Evolutionary conservation across 2,113 vertebrate species (phyloP), one percentile per base, ranked within the genome.

Genomic region (Neolamprologus brichardi): DNA sequence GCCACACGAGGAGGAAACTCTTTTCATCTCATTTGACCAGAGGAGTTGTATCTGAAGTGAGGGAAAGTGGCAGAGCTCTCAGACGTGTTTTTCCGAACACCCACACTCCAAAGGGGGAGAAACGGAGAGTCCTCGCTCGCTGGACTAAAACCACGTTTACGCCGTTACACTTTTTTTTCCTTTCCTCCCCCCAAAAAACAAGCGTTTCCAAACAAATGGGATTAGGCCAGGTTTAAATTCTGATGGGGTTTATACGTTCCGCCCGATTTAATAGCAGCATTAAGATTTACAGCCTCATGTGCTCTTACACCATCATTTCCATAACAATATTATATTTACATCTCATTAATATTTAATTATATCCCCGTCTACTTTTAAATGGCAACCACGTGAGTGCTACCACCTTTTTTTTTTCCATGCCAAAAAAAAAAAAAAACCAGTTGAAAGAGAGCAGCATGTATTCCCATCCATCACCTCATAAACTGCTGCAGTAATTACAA

Each of bases 401-500:
- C 20, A 30, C 88, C 87, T 87, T 67, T 64, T 34, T 28, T 34
- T 37, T n/a, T 64, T 58, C 80, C 10, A 10, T 11, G 34, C 72
- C 62, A 91, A 51, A 15, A 79, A 6, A 41, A 37, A 41, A 11
- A 5, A 10, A 49, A 17, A 17, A 20, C 0, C 82, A 37, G 51
- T 77, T 91, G 70, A 81, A 83, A 88, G 80, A 79, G 83, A 86
- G 80, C 87, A 88, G 88, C 87, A 64, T 83, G 90, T 83, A 88
- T 92, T 89, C 85, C 82, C 90, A 91, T 90, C 93, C 89, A 90
- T 93, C 89, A 91, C 82, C 91, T 92, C 95, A 93, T 91, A 93
- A 95, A 94, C 91, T 90, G 92, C 93, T 92, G 93, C 93, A 92
- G 95, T 93, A 93, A 94, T 95, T 93, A 95, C 90, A 94, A 94